Base-by-base conservation (phyloP, 2,797 vertebrate genomes). In the Trematomus bernacchii region DNA sequence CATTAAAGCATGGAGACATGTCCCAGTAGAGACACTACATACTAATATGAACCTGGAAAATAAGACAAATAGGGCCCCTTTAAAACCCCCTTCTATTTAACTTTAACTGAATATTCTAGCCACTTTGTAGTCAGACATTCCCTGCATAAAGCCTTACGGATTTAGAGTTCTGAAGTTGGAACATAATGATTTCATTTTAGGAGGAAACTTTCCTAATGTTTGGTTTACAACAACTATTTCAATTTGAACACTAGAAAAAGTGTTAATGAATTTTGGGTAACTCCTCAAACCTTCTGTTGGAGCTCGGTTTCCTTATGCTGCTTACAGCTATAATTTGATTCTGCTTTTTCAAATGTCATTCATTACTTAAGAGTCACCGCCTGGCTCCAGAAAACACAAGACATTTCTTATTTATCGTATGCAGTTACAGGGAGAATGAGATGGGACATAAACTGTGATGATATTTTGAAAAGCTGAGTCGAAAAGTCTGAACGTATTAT, bases 301-400 rank as follows among this genome's bases (percentile, higher is more conserved):
- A 33, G 11, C n/a, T 47, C 0, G 3, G 40, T 23, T 18, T 4
- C 47, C 30, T 51, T 58, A 2, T 57, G 65, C 42, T 40, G 72
- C 63, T 79, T 19, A 54, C 54, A 27, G 44, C 54, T 15, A 60
- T 79, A 57, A 86, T 76, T 77, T 72, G 15, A 78, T 78, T 42
- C 75, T 68, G 21, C n/a, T 58, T 77, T 74, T 79, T 73, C 27
- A 76, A 82, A 87, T 78, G 78, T 14, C 63, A 66, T 78, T 77
- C 80, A 27, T 27, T 27, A 27, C n/a, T 68, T 53, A 59, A 52
- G 51, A 66, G 33, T 51, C 51, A 16, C 9, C 47, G 40, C 19
- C 30, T 71, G 3, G 2, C 73, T 72, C 14, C 14, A 42, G 44
- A 77, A 43, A 12, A 46, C 1, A 14, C 48, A 43, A 60, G 58